Evolutionary conservation across 2,797 vertebrate genomes (phyloP).

Genomic region (Delichon dasypus): DNA sequence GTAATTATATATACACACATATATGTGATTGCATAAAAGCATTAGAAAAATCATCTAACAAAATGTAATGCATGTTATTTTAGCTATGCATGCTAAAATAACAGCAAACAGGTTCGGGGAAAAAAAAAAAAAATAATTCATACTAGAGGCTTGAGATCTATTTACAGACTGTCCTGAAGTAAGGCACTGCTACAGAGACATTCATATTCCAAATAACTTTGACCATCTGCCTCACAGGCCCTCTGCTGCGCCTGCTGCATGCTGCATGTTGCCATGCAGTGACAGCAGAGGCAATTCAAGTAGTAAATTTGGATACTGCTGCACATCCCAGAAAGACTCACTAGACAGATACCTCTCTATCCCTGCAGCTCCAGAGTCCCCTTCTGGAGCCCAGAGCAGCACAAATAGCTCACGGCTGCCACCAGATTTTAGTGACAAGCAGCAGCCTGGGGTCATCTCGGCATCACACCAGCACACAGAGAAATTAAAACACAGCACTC

Average conservation of each 20-base stretch:
- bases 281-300: neutral
- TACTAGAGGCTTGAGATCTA: neutral
- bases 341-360: accelerated
- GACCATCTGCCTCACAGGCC: neutral
- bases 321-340: neutral
- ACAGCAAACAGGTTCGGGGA: neutral
- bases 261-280: accelerated
- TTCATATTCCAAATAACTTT: neutral
- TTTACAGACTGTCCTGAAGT: neutral
- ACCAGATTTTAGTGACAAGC: neutral
- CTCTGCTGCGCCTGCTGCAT: neutral
- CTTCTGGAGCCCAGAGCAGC: neutral
- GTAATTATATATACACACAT: neutral
- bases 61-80: too few relatives aligned
- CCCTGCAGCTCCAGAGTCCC: neutral
- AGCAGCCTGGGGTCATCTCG: neutral
- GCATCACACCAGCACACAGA: neutral
- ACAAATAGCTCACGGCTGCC: neutral
- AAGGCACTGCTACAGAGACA: neutral
- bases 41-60: neutral
- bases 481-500: neutral
- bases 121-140: accelerated
- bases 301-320: accelerated
- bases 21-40: neutral
- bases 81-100: neutral